phyloP scores from a whole-genome alignment of 2,888 invertebrate genomes.

The Bruchidius siliquastri region DNA sequence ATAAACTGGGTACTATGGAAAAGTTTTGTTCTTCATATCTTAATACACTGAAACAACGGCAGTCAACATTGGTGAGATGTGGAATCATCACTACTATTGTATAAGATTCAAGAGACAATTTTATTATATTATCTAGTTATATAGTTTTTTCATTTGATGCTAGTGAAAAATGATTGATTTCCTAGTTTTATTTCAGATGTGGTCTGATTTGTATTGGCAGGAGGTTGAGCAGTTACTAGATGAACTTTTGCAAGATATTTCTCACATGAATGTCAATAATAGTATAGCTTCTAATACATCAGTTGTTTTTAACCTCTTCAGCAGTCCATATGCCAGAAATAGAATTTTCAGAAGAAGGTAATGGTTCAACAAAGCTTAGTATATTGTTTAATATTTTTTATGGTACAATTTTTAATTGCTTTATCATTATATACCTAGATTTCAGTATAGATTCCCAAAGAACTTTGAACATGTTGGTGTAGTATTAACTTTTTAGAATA shows the following conservation, averaged over 20 bases:
- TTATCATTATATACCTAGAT: no score
- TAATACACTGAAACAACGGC: constrained; percentile 9
- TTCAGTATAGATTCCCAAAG: no score
- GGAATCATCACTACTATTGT: not conserved
- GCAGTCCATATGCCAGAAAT: constrained; percentile 18
- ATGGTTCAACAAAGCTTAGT: no score
- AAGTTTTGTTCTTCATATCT: constrained; percentile 15
- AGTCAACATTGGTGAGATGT: constrained; percentile 9
- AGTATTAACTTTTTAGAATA: no score
- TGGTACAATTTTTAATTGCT: no score
- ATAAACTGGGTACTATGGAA: constrained; percentile 16
- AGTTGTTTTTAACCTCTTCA: constrained; percentile 17
- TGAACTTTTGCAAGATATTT: constrained; percentile 17
- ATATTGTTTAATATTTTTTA: not conserved
- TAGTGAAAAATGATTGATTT: no score
- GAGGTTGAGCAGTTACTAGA: constrained; percentile 14
- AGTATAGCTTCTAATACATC: constrained; percentile 21
- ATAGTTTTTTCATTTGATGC: not conserved
- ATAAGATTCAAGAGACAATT: no score
- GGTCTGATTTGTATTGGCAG: constrained; percentile 4
- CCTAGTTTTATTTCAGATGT: constrained; percentile 8
- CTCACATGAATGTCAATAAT: constrained; percentile 12
- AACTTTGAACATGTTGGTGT: no score
- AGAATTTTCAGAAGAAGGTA: constrained; percentile 19
- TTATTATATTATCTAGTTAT: no score